Evolutionary conservation across 2,888 invertebrate genomes (phyloP), one percentile per base, ranked within the genome.

Genomic region (Linnaemya vulpina): DNA sequence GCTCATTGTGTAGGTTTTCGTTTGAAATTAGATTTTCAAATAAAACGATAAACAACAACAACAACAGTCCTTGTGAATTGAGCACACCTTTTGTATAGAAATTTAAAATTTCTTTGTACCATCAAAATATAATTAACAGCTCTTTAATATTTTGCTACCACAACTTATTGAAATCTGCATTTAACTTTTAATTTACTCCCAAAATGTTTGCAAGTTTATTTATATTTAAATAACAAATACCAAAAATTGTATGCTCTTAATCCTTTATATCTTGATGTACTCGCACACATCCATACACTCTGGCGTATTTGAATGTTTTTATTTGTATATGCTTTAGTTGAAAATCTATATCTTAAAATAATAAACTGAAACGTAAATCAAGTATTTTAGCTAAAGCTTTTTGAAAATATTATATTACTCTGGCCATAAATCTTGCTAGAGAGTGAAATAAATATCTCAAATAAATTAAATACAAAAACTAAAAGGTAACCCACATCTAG

Each of bases 401-500:
- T 71, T 46, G 40, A 40, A 74, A 77, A 78, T 81, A 85, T 85
- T 82, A 85, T 74, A 82, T 85, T 85, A 82, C 84, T 78, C 15
- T 15, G 65, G 84, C 71, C 81, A 82, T 85, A 82, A 85, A 85
- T 85, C 81, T 82, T 82, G 51, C 8, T 49, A 40, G 55, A 65
- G 38, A 63, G 70, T 53, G 15, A 63, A 53, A 62, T 53, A 53
- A 71, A 70, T 53, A 40, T n/a, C n/a, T n/a, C n/a, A n/a, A n/a
- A n/a, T 30, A 43, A 78, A 70, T 68, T 22, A 60, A 78, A 43
- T 35, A 65, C 5, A 35, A 70, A 70, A 67, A 30, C 8, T 75
- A 84, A 75, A 79, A 80, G 79, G 79, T 71, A 84, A 80, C 79
- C 83, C 83, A 79, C 83, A 79, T 84, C 63, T 70, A 80, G 84